Conservation (phyloP, 2,113 vertebrate genomes). For the Barnardius zonarius region DNA sequence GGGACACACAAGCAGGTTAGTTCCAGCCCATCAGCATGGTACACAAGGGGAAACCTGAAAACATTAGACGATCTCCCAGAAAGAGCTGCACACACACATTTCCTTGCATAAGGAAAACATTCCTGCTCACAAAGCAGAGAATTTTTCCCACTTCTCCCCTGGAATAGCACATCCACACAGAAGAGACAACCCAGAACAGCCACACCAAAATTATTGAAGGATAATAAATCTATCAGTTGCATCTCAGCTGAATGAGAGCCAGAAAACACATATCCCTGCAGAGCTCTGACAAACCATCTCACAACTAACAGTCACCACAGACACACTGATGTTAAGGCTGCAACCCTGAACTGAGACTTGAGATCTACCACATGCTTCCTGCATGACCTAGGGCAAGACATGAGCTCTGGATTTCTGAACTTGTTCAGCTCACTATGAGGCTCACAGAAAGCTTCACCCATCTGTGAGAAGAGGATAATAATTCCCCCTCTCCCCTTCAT, state of each 20-base stretch:
- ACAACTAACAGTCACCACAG: background rate
- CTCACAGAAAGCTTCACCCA: background rate
- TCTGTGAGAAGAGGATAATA: constrained; percentile 9
- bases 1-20: background rate
- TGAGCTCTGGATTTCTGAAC: background rate
- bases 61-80: background rate
- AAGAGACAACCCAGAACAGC: background rate
- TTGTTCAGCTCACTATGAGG: background rate
- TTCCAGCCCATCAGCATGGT: background rate
- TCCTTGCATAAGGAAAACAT: background rate
- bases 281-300: background rate
- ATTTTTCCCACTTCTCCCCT: background rate
- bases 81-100: background rate
- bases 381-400: background rate
- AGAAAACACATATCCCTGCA: background rate
- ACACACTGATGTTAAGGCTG: background rate
- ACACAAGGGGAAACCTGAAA: background rate
- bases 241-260: background rate
- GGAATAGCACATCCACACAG: background rate
- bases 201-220: background rate
- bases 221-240: background rate
- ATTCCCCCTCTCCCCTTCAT: constrained; percentile 5
- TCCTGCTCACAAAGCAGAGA: background rate
- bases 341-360: background rate
- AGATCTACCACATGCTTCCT: background rate